A percentile compares a stretch with the other conserved stretches of the same genome.
Conservation (phyloP, 2,797 vertebrate species). For the Arctocebus calabarensis region DNA sequence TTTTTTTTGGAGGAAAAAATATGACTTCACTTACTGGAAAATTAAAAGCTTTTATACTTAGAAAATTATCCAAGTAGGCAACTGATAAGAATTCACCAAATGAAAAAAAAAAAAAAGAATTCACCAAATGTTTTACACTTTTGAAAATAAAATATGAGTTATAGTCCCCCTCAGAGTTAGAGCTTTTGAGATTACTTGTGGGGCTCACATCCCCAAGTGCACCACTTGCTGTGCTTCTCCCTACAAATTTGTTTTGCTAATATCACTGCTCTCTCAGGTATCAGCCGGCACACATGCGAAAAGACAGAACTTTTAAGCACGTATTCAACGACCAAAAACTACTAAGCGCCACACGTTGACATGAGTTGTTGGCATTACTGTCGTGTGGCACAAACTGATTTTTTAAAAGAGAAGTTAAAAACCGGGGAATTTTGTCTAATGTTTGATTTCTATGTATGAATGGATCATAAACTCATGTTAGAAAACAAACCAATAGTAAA, state of each 20-base stretch:
- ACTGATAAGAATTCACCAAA: neutral
- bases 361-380: neutral
- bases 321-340: neutral
- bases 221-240: neutral
- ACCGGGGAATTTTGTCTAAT: conserved; percentile 9
- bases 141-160: conserved; percentile 30
- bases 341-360: neutral
- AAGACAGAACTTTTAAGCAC: conserved; percentile 5
- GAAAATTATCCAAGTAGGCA: conserved; percentile 30
- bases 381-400: neutral
- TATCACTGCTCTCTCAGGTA: neutral
- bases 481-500: conserved; percentile 23
- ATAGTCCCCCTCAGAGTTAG: neutral
- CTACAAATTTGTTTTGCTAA: neutral
- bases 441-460: conserved; percentile 42
- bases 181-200: conserved; percentile 17
- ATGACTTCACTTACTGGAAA: neutral
- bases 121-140: neutral
- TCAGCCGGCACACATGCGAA: neutral
- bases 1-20: neutral
- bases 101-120: no score
- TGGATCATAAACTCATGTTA: conserved; percentile 2
- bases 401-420: conserved; percentile 27
- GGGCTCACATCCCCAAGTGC: neutral
- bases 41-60: conserved; percentile 37